phyloP scores from a whole-genome alignment of 2,888 invertebrate species.

The Luperina testacea region DNA sequence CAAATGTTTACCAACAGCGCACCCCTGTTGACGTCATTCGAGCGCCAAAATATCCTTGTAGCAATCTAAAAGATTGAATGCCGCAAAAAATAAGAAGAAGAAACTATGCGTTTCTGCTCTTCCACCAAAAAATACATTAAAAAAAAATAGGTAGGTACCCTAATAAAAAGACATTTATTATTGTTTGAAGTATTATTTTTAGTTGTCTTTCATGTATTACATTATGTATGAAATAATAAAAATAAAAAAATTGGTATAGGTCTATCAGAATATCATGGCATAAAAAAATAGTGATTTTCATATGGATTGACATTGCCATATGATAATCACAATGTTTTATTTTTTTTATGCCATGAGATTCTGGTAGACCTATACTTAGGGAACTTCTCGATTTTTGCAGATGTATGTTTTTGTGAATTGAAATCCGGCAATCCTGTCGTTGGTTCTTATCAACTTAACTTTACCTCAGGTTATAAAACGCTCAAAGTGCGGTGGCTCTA shows the following conservation, averaged over 20 bases:
- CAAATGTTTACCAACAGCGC: background rate
- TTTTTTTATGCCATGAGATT: no score
- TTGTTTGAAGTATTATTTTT: no score
- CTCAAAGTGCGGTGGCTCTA: conserved; percentile 38
- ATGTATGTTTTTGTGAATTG: conserved; percentile 37
- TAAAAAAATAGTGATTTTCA: no score
- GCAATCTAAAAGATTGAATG: background rate
- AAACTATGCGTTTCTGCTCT: no score
- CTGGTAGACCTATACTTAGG: no score
- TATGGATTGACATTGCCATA: no score
- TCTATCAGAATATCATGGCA: no score
- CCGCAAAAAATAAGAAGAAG: background rate
- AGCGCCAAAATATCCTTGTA: background rate
- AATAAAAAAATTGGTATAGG: background rate
- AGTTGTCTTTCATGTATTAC: background rate
- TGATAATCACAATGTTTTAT: no score
- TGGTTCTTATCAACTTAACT: conserved; percentile 47
- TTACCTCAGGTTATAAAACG: conserved; percentile 3
- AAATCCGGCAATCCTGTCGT: conserved; percentile 52
- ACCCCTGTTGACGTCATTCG: background rate
- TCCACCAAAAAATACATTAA: no score
- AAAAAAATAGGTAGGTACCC: no score
- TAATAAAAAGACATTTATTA: no score
- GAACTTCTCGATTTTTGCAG: conserved; percentile 23
- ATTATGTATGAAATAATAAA: background rate